phyloP scores from a whole-genome alignment of 2,888 invertebrate genomes.

The Phengaris arion region DNA sequence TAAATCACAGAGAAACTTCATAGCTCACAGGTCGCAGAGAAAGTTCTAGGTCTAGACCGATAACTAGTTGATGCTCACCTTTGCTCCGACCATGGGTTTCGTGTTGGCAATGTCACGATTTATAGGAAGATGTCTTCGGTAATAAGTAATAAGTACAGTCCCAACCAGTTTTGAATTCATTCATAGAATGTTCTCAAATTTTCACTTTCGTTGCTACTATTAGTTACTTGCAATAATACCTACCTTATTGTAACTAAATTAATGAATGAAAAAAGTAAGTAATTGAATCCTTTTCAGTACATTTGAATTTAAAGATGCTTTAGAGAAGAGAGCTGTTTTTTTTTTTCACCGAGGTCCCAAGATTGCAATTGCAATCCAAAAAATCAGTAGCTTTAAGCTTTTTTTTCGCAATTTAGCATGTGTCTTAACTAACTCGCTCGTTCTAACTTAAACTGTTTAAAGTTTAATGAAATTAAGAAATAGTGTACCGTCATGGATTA shows the following conservation, averaged over 20 bases:
- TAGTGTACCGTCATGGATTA: too few relatives aligned
- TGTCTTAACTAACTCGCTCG: too few relatives aligned
- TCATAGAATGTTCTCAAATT: background rate
- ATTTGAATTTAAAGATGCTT: too few relatives aligned
- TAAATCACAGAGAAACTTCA: slow-evolving; percentile 34
- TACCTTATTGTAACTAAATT: too few relatives aligned
- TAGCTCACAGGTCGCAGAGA: slow-evolving; percentile 38
- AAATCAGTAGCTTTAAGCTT: too few relatives aligned
- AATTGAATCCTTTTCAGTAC: too few relatives aligned
- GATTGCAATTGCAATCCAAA: too few relatives aligned
- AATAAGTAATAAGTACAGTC: background rate
- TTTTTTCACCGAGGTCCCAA: too few relatives aligned
- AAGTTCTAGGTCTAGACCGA: slow-evolving; percentile 41
- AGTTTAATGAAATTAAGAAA: background rate
- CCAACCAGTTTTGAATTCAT: background rate
- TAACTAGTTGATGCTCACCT: slow-evolving; percentile 33
- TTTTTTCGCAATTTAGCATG: too few relatives aligned
- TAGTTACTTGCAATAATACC: background rate
- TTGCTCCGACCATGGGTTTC: slow-evolving; percentile 30
- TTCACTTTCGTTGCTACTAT: background rate
- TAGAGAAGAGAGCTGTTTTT: too few relatives aligned
- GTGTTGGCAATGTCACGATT: slow-evolving; percentile 27
- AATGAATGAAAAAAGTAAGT: too few relatives aligned
- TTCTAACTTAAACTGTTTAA: too few relatives aligned
- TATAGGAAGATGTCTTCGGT: slow-evolving; percentile 20